Evolutionary conservation across 2,888 invertebrate species (phyloP).

Genomic region (Choristoneura rosaceana): DNA sequence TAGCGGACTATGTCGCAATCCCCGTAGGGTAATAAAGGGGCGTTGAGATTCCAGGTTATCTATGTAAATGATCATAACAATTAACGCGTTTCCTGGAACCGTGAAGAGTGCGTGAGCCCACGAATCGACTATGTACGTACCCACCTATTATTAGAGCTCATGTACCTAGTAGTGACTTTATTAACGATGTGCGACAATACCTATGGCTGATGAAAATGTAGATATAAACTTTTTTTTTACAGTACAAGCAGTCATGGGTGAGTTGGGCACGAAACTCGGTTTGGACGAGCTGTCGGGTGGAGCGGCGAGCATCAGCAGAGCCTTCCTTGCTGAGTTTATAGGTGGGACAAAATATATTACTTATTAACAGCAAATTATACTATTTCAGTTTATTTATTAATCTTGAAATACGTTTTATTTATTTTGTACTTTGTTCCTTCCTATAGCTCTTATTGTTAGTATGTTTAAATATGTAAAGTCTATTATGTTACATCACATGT

Average conservation of each 20-base stretch:
- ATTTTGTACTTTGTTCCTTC: neutral
- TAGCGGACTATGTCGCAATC: slow-evolving; percentile 57
- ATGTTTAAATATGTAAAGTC: too few species aligned
- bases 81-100: slow-evolving; percentile 38
- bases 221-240: slow-evolving; percentile 41
- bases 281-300: slow-evolving; percentile 89
- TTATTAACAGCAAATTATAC: too few species aligned
- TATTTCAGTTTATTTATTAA: neutral
- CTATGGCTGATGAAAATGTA: neutral
- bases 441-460: neutral
- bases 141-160: neutral
- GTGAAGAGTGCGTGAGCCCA: slow-evolving; percentile 3
- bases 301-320: slow-evolving; percentile 90
- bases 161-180: neutral
- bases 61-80: slow-evolving; percentile 32
- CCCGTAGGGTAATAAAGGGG: slow-evolving; percentile 47
- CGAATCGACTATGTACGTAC: neutral
- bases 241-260: slow-evolving; percentile 80
- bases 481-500: neutral
- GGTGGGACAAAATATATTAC: slow-evolving; percentile 76
- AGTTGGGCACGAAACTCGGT: slow-evolving; percentile 88
- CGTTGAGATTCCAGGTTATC: slow-evolving; percentile 43
- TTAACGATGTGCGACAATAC: neutral
- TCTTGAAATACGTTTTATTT: neutral
- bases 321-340: slow-evolving; percentile 94